Base-by-base conservation (phyloP, 1,140 invertebrate genomes). In the Atta texana region DNA sequence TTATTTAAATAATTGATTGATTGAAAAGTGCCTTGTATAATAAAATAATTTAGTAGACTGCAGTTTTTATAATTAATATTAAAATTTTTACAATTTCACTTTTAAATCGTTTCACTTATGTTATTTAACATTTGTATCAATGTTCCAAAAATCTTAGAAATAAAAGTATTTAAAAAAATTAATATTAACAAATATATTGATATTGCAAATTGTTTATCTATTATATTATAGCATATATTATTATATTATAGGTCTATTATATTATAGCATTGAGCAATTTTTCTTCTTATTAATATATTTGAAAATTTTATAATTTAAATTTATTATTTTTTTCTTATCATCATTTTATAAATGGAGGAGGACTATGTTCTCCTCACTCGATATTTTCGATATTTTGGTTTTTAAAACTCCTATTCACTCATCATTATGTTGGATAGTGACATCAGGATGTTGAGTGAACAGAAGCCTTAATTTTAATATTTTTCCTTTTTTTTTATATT, bases 11-110 rank as follows among this genome's bases (percentile, higher is more conserved):
- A 12, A 34, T 34, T 34, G 7, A 44, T 66, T 66, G 3, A 66
- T 66, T 64, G 24, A 18, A 64, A 34, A 64, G 18, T 34, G 63
- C 39, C 18, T 18, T 0, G 0, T 39, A 39, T n/a, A n/a, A 39
- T 66, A 39, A 66, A 66, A 21, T 66, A 4, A 66, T 21, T 66
- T 66, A 39, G 18, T 10, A 66, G 34, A 10, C 0, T 44, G 39
- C 1, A 10, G 39, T 10, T 44, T 10, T 4, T 21, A 8, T 1
- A 64, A 39, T 8, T 4, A 8, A 4, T 39, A 12, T 39, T 14
- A 8, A n/a, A 57, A n/a, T 66, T 66, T 66, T 66, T 66, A 39
- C 2, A 66, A n/a, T 66, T 3, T 66, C 6, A 66, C n/a, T 66
- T n/a, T 12, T 1, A 66, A 66, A 39, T 10, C 3, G 12, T 66